Conservation (phyloP, 2,797 vertebrate genomes). For the Aphelocoma californica region DNA sequence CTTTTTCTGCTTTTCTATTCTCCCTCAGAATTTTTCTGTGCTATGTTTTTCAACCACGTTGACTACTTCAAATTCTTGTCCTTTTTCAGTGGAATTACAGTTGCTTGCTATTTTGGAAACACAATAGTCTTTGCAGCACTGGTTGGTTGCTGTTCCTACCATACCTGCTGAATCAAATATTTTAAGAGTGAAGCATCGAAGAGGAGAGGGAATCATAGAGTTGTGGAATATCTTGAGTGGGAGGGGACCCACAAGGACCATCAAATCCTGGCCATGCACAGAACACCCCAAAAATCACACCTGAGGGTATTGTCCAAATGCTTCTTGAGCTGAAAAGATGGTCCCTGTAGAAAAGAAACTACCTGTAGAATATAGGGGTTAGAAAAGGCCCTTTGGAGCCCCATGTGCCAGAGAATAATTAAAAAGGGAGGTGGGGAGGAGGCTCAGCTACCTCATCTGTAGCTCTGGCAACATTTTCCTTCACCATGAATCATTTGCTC, state of each 20-base stretch:
- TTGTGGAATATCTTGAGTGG: background rate
- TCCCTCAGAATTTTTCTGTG: background rate
- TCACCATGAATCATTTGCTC: background rate
- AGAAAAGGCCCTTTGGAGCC: background rate
- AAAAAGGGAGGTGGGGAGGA: background rate
- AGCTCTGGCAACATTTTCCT: background rate
- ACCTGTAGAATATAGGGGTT: background rate
- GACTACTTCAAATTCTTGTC: background rate
- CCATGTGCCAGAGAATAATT: background rate
- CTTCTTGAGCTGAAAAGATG: background rate
- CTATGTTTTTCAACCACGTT: background rate
- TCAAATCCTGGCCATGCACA: background rate
- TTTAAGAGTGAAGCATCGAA: background rate
- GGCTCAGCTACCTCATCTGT: background rate
- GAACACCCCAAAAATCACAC: background rate
- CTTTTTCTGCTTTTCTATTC: background rate
- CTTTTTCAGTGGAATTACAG: background rate
- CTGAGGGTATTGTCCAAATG: background rate
- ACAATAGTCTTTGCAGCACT: background rate
- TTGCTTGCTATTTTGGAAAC: background rate
- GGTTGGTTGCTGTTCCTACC: background rate
- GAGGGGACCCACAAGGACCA: background rate
- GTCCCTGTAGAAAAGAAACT: background rate
- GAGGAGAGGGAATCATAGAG: background rate
- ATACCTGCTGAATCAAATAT: background rate